These are phyloP conservation scores for Noctua pronuba DNA, from an alignment of 2,888 invertebrate species.

Conservation along the genomic window DNA sequence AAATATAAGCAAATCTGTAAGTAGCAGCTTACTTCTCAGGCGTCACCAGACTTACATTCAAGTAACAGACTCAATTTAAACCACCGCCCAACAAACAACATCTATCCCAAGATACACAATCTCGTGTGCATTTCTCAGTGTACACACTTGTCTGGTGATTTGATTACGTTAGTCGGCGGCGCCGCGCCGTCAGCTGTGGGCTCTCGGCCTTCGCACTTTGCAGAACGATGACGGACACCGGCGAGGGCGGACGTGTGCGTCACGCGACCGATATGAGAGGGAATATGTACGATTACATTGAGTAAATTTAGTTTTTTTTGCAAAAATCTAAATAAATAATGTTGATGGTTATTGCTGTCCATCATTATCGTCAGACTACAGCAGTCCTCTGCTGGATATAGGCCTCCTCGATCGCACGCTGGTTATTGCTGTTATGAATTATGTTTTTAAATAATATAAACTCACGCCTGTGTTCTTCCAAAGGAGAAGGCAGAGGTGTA, in stretches of 20 bases:
- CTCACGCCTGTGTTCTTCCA: background rate
- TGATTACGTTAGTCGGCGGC: conserved; percentile 67
- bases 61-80: background rate
- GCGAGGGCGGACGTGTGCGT: conserved; percentile 14
- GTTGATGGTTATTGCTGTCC: background rate
- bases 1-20: background rate
- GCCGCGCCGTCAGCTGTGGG: conserved; percentile 60
- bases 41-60: background rate
- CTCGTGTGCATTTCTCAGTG: conserved; percentile 51
- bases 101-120: conserved; percentile 30
- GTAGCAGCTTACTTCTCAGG: background rate
- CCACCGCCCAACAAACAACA: background rate
- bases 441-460: background rate
- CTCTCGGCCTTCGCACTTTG: conserved; percentile 54
- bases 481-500: background rate
- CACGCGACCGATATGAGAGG: background rate
- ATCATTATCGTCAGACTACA: no score
- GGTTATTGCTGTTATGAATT: background rate
- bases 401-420: no score
- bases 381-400: no score
- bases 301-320: background rate
- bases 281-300: conserved; percentile 7
- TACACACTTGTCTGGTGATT: conserved; percentile 68
- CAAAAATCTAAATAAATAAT: background rate
- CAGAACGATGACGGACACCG: conserved; percentile 39